Conservation (phyloP, 2,113 vertebrate genomes). For the Callorhinus ursinus region DNA sequence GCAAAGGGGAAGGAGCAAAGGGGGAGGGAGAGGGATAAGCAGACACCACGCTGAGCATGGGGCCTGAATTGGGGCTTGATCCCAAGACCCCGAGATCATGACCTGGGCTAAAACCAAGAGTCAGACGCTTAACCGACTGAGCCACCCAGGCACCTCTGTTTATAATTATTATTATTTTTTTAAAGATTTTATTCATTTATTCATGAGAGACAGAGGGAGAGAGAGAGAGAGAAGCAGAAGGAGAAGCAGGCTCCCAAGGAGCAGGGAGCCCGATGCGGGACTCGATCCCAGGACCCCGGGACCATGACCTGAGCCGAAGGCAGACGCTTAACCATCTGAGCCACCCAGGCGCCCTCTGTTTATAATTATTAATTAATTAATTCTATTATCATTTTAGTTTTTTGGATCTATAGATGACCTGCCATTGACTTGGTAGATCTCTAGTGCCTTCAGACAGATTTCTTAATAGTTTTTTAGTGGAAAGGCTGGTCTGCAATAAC, state of each 20-base stretch:
- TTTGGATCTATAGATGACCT: neutral
- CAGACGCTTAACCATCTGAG: neutral
- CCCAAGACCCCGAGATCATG: neutral
- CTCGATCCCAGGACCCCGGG: too few relatives aligned
- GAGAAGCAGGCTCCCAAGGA: too few relatives aligned
- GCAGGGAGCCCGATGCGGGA: too few relatives aligned
- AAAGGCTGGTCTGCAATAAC: neutral
- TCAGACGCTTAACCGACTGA: neutral
- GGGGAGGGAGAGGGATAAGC: neutral
- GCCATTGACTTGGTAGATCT: neutral
- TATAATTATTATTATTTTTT: too few relatives aligned
- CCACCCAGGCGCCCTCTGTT: neutral
- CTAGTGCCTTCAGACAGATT: neutral
- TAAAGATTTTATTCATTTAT: too few relatives aligned
- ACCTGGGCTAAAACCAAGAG: neutral
- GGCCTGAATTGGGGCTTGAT: neutral
- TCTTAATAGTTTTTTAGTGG: neutral
- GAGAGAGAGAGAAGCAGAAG: too few relatives aligned
- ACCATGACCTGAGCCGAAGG: too few relatives aligned
- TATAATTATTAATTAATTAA: neutral
- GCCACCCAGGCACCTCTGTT: neutral
- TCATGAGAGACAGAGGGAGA: too few relatives aligned
- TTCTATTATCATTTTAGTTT: neutral
- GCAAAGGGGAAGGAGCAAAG: neutral
- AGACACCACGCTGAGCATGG: neutral